Conservation (phyloP, 2,797 vertebrate genomes). For the Decapterus maruadsi region DNA sequence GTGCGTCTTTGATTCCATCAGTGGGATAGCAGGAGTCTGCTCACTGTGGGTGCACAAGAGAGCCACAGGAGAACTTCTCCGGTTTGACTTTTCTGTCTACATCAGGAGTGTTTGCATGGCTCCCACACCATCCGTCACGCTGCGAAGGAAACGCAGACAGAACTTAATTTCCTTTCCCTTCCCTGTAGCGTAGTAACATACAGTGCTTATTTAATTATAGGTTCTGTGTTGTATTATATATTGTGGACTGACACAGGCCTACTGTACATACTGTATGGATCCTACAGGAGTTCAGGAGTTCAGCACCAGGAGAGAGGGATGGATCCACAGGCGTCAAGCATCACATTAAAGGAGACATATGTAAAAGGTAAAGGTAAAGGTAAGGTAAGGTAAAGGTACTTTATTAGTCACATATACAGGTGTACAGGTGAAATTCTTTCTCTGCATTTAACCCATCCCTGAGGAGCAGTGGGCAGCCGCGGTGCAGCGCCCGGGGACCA, state of each 20-base stretch:
- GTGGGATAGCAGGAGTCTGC: conserved; percentile 39
- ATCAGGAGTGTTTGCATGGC: conserved; percentile 20
- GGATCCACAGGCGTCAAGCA: not conserved
- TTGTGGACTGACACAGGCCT: too few species aligned
- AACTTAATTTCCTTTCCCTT: not conserved
- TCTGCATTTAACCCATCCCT: too few species aligned
- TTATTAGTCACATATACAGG: too few species aligned
- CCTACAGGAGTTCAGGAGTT: not conserved
- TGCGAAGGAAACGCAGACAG: not conserved
- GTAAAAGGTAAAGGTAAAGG: too few species aligned
- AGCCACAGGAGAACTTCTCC: conserved; percentile 36
- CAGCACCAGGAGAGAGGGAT: not conserved
- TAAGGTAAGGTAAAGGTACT: too few species aligned
- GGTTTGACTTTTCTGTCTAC: conserved; percentile 36
- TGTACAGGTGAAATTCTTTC: too few species aligned
- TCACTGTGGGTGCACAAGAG: conserved; percentile 56
- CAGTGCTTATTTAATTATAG: not conserved
- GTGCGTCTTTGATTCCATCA: conserved; percentile 50
- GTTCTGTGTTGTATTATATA: not conserved
- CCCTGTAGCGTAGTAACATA: not conserved
- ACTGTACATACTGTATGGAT: not conserved
- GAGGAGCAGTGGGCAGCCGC: too few species aligned
- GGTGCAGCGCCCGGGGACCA: too few species aligned
- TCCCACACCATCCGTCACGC: not conserved
- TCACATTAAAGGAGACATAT: not conserved